Evolutionary conservation across 2,888 invertebrate genomes (phyloP).

Genomic region (Tenodera sinensis): DNA sequence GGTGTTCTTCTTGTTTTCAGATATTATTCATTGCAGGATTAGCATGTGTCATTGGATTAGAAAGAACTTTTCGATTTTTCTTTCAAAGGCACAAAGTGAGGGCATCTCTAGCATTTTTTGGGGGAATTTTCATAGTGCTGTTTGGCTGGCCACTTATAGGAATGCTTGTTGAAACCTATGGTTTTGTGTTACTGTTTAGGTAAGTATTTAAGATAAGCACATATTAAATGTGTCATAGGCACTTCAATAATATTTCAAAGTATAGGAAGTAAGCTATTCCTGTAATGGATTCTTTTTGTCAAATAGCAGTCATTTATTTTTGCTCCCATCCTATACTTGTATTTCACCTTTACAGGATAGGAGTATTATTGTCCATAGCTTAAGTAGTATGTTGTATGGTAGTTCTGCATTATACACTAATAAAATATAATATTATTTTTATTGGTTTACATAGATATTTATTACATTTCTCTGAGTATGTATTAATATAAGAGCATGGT

Average conservation of each 20-base stretch:
- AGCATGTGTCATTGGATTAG: slow-evolving; percentile 93
- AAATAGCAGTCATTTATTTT: too few species aligned
- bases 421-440: too few species aligned
- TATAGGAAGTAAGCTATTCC: too few species aligned
- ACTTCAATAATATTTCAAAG: neutral
- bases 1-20: slow-evolving; percentile 54
- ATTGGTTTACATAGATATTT: too few species aligned
- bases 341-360: too few species aligned
- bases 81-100: slow-evolving; percentile 95
- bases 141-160: slow-evolving; percentile 95
- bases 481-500: too few species aligned
- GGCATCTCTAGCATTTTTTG: slow-evolving; percentile 85
- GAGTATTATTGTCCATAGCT: too few species aligned
- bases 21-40: slow-evolving; percentile 93
- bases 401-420: too few species aligned
- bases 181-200: slow-evolving; percentile 85
- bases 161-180: slow-evolving; percentile 95
- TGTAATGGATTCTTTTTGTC: too few species aligned
- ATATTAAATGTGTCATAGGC: slow-evolving; percentile 6
- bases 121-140: slow-evolving; percentile 88
- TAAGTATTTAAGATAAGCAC: slow-evolving; percentile 41
- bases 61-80: slow-evolving; percentile 94
- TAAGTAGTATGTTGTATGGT: too few species aligned
- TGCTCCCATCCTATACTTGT: too few species aligned
- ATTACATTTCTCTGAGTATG: too few species aligned